Base-by-base conservation (phyloP, 2,888 invertebrate genomes). In the Diaprepes abbreviatus region DNA sequence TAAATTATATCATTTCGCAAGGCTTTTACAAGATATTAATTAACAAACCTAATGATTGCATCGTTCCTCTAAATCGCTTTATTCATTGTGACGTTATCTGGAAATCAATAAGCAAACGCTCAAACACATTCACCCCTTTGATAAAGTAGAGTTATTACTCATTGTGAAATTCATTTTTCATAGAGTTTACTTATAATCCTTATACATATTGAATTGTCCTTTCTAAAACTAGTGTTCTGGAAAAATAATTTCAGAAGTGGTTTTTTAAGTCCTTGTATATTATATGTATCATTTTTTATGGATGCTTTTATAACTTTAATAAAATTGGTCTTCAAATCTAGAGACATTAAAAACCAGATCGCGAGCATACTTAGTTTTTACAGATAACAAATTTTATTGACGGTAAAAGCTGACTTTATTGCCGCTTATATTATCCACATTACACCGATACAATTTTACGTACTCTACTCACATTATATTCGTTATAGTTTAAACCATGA, bases 341-440 rank as follows among this genome's bases (percentile, higher is more conserved):
- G 38, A 24, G 58, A 58, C 58, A 45, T 58, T 58, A 58, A 58
- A 58, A 58, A 58, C 40, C 58, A 58, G 58, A 40, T 58, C 58
- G 58, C 58, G 24, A 43, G 24, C 40, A 40, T 40, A 40, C 43
- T 58, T 58, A 40, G 58, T 40, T 57, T 43, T 24, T 31, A 31
- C 31, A 28, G 58, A 58, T 58, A 57, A 58, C 58, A 38, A 38
- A 58, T 58, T 58, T 58, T 58, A 58, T 58, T 40, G 58, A 58
- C 58, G 43, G 28, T 58, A 43, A 58, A 45, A 58, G 38, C 38
- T 17, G 58, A 4, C 58, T 58, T 58, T 58, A 58, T 40, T 14
- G 14, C 40, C 36, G 10, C 31, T 58, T 58, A 58, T 45, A 54
- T 58, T 24, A 24, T 58, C 40, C 43, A 31, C 33, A 38, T 19